phyloP scores from a whole-genome alignment of 1,140 invertebrate species.

The Trichomalopsis sarcophagae region DNA sequence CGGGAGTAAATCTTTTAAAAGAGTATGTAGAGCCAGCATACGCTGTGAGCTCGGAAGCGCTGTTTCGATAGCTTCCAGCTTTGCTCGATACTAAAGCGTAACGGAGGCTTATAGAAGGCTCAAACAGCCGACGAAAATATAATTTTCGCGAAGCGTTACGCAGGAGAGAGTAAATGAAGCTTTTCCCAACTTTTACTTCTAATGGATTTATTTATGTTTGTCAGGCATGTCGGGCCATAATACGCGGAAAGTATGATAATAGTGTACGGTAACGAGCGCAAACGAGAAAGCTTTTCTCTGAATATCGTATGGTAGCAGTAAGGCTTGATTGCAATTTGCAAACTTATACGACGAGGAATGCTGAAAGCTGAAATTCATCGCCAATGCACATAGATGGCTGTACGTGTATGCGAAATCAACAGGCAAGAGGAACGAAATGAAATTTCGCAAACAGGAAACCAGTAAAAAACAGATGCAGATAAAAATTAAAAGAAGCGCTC shows the following conservation, averaged over 20 bases:
- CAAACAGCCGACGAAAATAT: background rate
- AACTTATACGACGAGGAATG: background rate
- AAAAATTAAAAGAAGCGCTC: background rate
- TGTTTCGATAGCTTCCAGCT: slow-evolving; percentile 19
- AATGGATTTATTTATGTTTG: no score
- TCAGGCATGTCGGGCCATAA: background rate
- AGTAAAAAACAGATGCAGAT: background rate
- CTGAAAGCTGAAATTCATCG: background rate
- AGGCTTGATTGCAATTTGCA: slow-evolving; percentile 10
- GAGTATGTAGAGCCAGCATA: background rate
- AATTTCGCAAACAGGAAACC: background rate
- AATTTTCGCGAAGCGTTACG: background rate
- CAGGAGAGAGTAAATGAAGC: background rate
- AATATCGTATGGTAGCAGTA: background rate
- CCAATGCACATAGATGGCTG: background rate
- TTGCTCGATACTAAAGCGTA: slow-evolving; percentile 38
- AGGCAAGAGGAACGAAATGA: background rate
- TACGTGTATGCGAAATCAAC: background rate
- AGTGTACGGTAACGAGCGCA: background rate
- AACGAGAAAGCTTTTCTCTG: background rate
- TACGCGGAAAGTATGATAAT: background rate
- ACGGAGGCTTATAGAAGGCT: background rate
- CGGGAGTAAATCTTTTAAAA: slow-evolving; percentile 37
- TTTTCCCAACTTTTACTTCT: background rate
- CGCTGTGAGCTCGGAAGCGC: background rate